These are phyloP conservation scores for Oceanodroma leucorhoa DNA, from an alignment of 2,797 vertebrate species.

Conservation along the genomic window DNA sequence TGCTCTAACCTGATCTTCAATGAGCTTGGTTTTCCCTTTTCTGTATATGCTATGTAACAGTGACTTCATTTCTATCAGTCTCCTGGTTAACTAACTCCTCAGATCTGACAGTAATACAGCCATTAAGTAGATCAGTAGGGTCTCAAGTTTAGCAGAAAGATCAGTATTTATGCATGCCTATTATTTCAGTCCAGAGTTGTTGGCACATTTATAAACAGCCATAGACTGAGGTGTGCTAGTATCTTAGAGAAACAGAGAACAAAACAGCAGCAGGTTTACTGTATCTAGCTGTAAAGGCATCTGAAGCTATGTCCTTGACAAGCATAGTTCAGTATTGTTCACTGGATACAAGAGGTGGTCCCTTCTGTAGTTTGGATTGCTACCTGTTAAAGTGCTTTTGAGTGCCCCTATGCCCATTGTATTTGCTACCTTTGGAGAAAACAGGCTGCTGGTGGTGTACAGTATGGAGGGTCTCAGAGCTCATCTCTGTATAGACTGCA, in stretches of 20 bases:
- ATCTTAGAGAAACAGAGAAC: background rate
- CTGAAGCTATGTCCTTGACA: background rate
- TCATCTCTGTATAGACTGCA: accelerated
- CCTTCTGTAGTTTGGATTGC: background rate
- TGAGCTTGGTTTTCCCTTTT: background rate
- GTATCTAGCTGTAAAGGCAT: background rate
- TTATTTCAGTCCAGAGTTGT: background rate
- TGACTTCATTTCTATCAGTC: background rate
- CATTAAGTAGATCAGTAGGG: background rate
- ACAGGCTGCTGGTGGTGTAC: background rate
- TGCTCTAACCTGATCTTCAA: background rate
- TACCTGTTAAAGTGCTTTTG: background rate
- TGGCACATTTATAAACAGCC: background rate
- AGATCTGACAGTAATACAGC: background rate
- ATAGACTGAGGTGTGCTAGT: background rate
- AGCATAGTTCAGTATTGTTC: background rate
- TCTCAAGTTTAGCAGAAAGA: background rate
- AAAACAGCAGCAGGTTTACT: background rate
- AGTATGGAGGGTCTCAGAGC: background rate
- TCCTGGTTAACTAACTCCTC: background rate
- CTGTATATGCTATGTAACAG: background rate
- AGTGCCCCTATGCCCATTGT: accelerated
- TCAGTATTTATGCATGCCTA: background rate
- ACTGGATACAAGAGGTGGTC: background rate
- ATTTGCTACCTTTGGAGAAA: background rate